Conservation (phyloP, 2,888 invertebrate species). For the Agrochola macilenta region DNA sequence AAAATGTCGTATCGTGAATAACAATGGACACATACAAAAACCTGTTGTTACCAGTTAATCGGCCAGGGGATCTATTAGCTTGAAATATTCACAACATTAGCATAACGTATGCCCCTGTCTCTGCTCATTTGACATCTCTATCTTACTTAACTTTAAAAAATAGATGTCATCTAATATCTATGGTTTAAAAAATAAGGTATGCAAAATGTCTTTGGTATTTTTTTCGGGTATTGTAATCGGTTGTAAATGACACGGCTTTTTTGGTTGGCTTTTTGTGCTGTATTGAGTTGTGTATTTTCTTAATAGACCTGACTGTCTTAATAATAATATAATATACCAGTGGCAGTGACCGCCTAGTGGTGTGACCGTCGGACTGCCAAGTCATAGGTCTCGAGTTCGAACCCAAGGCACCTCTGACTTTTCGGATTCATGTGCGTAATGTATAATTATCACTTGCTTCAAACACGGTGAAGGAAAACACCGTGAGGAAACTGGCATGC, state of each 20-base stretch:
- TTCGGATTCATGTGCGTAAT: too few relatives aligned
- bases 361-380: too few relatives aligned
- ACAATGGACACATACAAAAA: slow-evolving; percentile 60
- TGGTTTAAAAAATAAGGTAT: slow-evolving; percentile 50
- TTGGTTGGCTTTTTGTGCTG: background rate
- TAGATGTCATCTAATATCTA: slow-evolving; percentile 49
- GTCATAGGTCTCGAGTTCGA: too few relatives aligned
- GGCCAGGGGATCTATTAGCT: slow-evolving; percentile 79
- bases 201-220: slow-evolving; percentile 38
- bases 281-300: background rate
- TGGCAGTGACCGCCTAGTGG: too few relatives aligned
- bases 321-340: too few relatives aligned
- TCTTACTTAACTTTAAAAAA: slow-evolving; percentile 67
- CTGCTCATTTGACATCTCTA: slow-evolving; percentile 75
- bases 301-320: too few relatives aligned
- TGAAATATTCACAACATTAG: slow-evolving; percentile 85
- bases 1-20: slow-evolving; percentile 35
- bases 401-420: too few relatives aligned
- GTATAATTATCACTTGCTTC: too few relatives aligned
- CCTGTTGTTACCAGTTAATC: slow-evolving; percentile 73
- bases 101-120: slow-evolving; percentile 79
- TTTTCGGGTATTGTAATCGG: slow-evolving; percentile 27
- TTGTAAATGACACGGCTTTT: slow-evolving; percentile 22
- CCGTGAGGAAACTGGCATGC: too few relatives aligned
- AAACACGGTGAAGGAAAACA: too few relatives aligned